A percentile compares a stretch with the other conserved stretches of the same genome.
Conservation (phyloP, 2,113 vertebrate genomes). For the Crypturellus undulatus region DNA sequence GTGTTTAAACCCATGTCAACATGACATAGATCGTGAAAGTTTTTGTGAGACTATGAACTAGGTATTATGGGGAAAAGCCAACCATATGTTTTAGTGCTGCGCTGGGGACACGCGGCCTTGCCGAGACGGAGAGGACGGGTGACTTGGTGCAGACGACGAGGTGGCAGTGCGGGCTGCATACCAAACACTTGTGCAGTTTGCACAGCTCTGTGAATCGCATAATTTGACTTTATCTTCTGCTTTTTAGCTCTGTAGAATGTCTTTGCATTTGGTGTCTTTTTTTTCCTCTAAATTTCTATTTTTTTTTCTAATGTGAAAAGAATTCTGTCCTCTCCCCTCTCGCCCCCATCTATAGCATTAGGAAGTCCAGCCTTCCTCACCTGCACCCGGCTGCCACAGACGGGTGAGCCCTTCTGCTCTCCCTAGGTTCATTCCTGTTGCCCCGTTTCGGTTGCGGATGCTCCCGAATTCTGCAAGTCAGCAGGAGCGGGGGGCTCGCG, state of each 20-base stretch:
- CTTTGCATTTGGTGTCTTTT: background rate
- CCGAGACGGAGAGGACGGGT: slow-evolving; percentile 4
- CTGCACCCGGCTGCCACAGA: slow-evolving; percentile 5
- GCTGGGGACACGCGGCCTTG: slow-evolving; percentile 52
- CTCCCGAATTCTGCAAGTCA: slow-evolving; percentile 44
- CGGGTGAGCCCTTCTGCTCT: background rate
- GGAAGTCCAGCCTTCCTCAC: background rate
- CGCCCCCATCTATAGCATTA: background rate
- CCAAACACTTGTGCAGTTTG: slow-evolving; percentile 20
- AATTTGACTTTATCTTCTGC: background rate
- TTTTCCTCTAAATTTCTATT: background rate
- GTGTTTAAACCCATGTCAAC: slow-evolving; percentile 66
- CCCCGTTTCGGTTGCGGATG: background rate
- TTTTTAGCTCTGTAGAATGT: background rate
- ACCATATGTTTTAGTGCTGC: slow-evolving; percentile 50
- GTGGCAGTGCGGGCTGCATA: background rate
- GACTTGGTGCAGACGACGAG: background rate
- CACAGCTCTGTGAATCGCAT: background rate
- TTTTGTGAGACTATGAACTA: slow-evolving; percentile 52
- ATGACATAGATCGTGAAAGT: slow-evolving; percentile 41
- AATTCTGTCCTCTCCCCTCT: background rate
- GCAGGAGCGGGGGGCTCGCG: background rate
- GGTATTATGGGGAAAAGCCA: slow-evolving; percentile 47
- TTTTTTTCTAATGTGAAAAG: background rate
- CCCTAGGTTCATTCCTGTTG: slow-evolving; percentile 16